Conservation (phyloP, 2,797 vertebrate genomes). For the Sylvilagus floridanus region DNA sequence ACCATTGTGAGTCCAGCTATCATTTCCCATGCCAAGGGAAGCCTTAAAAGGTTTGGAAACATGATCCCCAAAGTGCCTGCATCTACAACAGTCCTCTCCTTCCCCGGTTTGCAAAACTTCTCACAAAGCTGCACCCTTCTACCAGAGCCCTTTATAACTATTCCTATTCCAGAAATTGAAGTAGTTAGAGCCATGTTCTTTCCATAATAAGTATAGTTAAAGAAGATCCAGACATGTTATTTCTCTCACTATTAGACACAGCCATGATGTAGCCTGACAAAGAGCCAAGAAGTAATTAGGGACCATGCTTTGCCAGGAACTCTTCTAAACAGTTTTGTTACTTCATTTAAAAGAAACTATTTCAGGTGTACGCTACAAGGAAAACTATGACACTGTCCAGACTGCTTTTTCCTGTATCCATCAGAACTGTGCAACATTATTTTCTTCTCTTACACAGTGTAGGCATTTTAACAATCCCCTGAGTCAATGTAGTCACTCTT, state of each 20-base stretch:
- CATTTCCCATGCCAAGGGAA: not conserved
- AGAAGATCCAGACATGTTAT: not conserved
- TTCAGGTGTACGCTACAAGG: not conserved
- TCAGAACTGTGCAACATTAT: not conserved
- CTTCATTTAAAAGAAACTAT: not conserved
- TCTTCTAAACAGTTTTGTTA: not conserved
- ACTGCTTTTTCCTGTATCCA: not conserved
- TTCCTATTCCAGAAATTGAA: not conserved
- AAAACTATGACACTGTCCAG: not conserved
- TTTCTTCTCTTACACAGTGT: not conserved
- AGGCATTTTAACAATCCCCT: not conserved
- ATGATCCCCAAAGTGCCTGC: too few species aligned
- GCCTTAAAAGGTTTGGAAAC: not conserved
- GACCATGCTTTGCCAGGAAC: not conserved
- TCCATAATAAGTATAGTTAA: not conserved
- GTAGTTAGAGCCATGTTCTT: not conserved
- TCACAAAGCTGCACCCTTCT: fast-evolving
- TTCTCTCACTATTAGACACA: not conserved
- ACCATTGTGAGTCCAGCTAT: not conserved
- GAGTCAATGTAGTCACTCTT: not conserved
- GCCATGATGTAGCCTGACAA: not conserved
- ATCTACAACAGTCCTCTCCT: fast-evolving
- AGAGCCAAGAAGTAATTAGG: not conserved
- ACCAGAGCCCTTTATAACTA: not conserved
- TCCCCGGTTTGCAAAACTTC: too few species aligned